Evolutionary conservation across 2,113 vertebrate species (phyloP), one percentile per base, ranked within the genome.

Genomic region (Ctenomys sociabilis): DNA sequence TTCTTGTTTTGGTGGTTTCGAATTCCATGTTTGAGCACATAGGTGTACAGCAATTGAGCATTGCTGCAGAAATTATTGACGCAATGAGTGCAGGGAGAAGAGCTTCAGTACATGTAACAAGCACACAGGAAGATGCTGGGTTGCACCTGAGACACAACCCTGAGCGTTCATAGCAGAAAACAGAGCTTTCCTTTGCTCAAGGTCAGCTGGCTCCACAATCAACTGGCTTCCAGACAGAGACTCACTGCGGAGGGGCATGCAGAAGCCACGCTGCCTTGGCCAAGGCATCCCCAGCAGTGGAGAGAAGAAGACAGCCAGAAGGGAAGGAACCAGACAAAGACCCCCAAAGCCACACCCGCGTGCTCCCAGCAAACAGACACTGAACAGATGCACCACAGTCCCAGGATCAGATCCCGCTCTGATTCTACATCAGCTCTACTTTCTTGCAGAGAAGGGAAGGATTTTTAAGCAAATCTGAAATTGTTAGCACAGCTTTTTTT

Each of bases 401-500:
- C 26, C 75, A 49, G 75, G 75, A 28, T 28, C 13, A 17, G 43
- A 49, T 16, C 13, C 26, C 75, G 7, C 6, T n/a, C 5, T 73
- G 45, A 70, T 94, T 94, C 21, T 73, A 7, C 19, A 13, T 43
- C 9, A 70, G 1, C 40, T 85, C 26, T 73, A 43, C 32, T 45
- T 77, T 45, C 59, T 77, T 30, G 9, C 4, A 63, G 26, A 66
- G 64, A 93, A 77, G 8, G 16, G 52, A 85, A 91, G 5, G 13
- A 49, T 88, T 88, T 92, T 92, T 81, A 63, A 83, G 12, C 22
- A 54, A 64, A 91, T 88, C 24, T 75, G 19, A 87, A 84, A 21
- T 85, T 80, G 30, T 4, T 93, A 81, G 80, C 37, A 66, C 13
- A 35, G 75, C 54, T 7, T 68, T 85, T 77, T 88, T 45, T 92